Percentiles rank a stretch among this genome's conserved stretches.
These are phyloP conservation scores for Gyrodactylus bullatarudis DNA, from an alignment of 1,140 invertebrate species.

Conservation along the genomic window DNA sequence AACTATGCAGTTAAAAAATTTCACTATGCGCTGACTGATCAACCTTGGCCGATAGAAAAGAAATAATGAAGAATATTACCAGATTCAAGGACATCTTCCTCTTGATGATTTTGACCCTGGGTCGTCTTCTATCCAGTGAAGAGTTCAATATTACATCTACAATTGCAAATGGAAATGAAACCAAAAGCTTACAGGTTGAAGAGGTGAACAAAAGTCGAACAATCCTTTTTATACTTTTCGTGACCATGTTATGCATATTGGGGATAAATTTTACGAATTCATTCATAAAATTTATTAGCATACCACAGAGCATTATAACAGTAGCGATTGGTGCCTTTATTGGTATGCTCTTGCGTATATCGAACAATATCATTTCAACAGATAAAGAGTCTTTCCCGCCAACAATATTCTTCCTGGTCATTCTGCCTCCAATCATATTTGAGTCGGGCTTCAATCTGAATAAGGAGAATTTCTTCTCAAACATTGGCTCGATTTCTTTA, in stretches of 20 bases:
- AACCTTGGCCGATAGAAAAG: too few species aligned
- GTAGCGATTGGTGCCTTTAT: neutral
- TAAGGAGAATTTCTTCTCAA: slow-evolving; percentile 74
- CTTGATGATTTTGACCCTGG: too few species aligned
- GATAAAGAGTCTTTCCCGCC: slow-evolving; percentile 5
- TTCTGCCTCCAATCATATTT: slow-evolving; percentile 90
- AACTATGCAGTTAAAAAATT: too few species aligned
- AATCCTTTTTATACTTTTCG: slow-evolving; percentile 2
- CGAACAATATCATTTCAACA: neutral
- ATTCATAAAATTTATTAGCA: neutral
- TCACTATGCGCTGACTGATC: too few species aligned
- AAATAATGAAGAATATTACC: too few species aligned
- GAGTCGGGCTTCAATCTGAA: slow-evolving; percentile 86
- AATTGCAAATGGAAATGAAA: too few species aligned
- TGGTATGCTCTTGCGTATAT: slow-evolving; percentile 4
- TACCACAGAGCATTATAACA: neutral
- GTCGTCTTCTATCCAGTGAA: too few species aligned
- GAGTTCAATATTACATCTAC: too few species aligned
- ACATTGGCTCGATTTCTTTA: slow-evolving; percentile 49
- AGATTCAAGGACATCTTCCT: too few species aligned
- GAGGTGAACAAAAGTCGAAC: neutral
- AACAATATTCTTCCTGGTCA: slow-evolving; percentile 71
- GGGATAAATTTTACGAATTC: neutral
- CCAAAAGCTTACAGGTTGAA: neutral
- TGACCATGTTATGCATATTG: slow-evolving; percentile 2